phyloP scores from a whole-genome alignment of 2,113 vertebrate genomes.

The Macquaria australasica region DNA sequence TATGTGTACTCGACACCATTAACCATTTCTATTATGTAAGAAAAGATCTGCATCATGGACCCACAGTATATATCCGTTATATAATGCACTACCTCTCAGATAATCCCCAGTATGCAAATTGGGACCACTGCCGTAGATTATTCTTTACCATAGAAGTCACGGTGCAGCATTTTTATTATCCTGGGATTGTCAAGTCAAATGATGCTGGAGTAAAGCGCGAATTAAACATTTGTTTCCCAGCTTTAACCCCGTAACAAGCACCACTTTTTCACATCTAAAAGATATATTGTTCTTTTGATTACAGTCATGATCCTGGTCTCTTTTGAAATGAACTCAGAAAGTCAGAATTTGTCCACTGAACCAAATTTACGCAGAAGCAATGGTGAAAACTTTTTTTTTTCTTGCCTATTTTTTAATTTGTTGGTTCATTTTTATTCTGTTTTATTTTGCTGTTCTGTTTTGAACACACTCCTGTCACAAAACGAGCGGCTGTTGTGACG shows the following conservation, averaged over 20 bases:
- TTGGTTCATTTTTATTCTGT: background rate
- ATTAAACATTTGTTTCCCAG: background rate
- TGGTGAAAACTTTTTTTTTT: background rate
- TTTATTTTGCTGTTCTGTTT: background rate
- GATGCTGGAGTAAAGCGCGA: background rate
- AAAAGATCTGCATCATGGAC: conserved; percentile 42
- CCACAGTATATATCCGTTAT: conserved; percentile 36
- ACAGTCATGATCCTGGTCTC: background rate
- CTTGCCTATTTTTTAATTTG: background rate
- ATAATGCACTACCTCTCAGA: conserved; percentile 29
- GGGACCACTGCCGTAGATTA: conserved; percentile 8
- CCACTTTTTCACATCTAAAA: background rate
- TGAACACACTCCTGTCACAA: background rate
- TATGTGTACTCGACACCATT: conserved; percentile 2
- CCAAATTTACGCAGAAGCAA: background rate
- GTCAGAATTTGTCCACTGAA: no score
- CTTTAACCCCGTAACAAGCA: background rate
- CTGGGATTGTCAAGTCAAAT: background rate
- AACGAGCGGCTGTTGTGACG: background rate
- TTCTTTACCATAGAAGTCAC: background rate
- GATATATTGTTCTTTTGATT: background rate
- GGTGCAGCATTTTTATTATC: background rate
- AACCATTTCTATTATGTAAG: conserved; percentile 62
- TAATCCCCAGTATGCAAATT: conserved; percentile 57
- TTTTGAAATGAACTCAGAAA: background rate